Base-by-base conservation (phyloP, 2,113 vertebrate species). In the Hyperopisus bebe region DNA sequence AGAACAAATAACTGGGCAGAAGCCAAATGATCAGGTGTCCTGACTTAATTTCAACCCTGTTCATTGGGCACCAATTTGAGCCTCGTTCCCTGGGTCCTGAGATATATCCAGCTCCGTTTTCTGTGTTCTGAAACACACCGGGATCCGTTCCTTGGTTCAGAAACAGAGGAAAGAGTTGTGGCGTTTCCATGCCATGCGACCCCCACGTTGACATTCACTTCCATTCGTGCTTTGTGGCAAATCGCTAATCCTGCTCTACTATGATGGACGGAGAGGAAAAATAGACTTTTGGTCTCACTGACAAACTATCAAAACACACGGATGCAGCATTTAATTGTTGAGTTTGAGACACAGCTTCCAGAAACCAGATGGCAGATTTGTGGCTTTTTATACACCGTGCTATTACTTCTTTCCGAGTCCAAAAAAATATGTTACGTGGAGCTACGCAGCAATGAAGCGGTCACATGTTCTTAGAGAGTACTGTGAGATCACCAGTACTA, bases 261-360 rank as follows among this genome's bases (percentile, higher is more conserved):
- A 44, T 47, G 35, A 24, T 9, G 39, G 39, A 46, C 3, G 0
- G 88, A 91, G 66, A 94, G 92, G 93, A 94, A 94, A 94, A 51
- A 13, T 51, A 24, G 39, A 44, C 88, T 91, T 91, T 82, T 55
- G 47, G 70, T 19, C 46, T 83, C 88, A 89, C 46, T 84, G 83
- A 80, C 35, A 58, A 5, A 48, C 1, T 51, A 86, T 51, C 31
- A 35, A 15, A 86, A 24, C n/a, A 27, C 17, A 5, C 7, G 24
- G n/a, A 17, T 5, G n/a, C 51, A 62, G 27, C n/a, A 1, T 51
- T 86, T 48, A 27, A 48, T n/a, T 51, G 24, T 31, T 9, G 27
- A n/a, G 24, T 86, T 24, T 51, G 53, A 66, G 46, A 21, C 47
- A 35, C 15, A 24, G 85, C 10, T 44, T 70, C 9, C 31, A 50